phyloP scores from a whole-genome alignment of 2,113 vertebrate species.

The Crypturellus undulatus region DNA sequence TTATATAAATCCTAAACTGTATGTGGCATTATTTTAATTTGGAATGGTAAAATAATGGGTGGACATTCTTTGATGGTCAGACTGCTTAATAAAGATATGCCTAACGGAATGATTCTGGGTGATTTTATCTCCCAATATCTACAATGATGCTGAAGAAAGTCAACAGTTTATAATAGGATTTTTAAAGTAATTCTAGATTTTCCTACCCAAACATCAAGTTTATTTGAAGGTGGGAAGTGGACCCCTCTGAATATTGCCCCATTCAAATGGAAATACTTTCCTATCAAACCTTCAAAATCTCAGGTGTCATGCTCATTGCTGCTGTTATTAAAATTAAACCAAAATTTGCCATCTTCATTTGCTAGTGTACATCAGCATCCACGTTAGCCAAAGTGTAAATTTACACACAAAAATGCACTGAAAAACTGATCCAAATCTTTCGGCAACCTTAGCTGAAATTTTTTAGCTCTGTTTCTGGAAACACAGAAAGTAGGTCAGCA shows the following conservation, averaged over 20 bases:
- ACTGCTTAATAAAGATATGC: background rate
- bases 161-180: background rate
- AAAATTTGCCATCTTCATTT: background rate
- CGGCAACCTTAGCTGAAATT: conserved; percentile 20
- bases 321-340: background rate
- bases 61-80: background rate
- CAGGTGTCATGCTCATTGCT: background rate
- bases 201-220: background rate
- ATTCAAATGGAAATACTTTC: background rate
- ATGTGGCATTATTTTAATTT: background rate
- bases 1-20: background rate
- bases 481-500: conserved; percentile 53
- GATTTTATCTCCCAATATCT: background rate
- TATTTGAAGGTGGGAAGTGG: background rate
- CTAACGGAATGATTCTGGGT: background rate
- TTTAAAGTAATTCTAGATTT: background rate
- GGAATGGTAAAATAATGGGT: conserved; percentile 5
- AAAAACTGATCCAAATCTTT: conserved; percentile 30
- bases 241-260: background rate
- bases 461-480: conserved; percentile 18
- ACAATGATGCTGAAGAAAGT: background rate
- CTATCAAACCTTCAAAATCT: background rate
- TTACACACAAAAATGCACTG: background rate
- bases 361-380: background rate
- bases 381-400: background rate